Base-by-base conservation (phyloP, 2,888 invertebrate species). In the Antheraea yamamai region DNA sequence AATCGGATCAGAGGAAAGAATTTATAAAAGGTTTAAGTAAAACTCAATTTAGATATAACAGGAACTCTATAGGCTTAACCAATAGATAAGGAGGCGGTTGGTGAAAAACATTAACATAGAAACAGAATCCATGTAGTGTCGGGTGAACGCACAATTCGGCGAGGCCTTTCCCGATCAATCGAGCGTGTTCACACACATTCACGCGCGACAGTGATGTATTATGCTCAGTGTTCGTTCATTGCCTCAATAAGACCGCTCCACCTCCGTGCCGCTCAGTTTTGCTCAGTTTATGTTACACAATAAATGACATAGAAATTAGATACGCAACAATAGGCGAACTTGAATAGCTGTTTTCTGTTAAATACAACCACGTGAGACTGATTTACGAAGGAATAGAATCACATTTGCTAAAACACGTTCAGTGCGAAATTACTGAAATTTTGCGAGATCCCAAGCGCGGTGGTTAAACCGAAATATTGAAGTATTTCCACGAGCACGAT, bases 221-320 rank as follows among this genome's bases (percentile, higher is more conserved):
- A 66, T 16, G 30, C 64, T 66, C 30, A 16, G 16, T 66, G 64
- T 66, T 66, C 64, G 4, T 66, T 26, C 14, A 66, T 66, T 47
- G 26, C 2, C 47, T 72, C 72, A 72, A 23, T 23, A 72, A 16
- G 6, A n/a, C 35, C 39, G 14, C 35, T n/a, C 71, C 35, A 47
- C 16, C 71, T 71, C 20, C 39, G 39, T n/a, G 35, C 71, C 20
- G 72, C 72, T 72, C 72, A 14, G 51, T 66, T 23, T 47, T 39
- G 20, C 16, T 39, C 18, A 18, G 10, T 26, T 58, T 35, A 47
- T 26, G 4, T 10, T 30, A 30, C 16, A 30, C 30, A 66, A 30
- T 66, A 66, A 66, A 66, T 66, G 16, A 66, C 64, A 66, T 30
- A 2, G 26, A 26, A 66, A 66, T 66, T 26, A 66, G 30, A 2